Base-by-base conservation (phyloP, 2,113 vertebrate species). In the Anhinga anhinga region DNA sequence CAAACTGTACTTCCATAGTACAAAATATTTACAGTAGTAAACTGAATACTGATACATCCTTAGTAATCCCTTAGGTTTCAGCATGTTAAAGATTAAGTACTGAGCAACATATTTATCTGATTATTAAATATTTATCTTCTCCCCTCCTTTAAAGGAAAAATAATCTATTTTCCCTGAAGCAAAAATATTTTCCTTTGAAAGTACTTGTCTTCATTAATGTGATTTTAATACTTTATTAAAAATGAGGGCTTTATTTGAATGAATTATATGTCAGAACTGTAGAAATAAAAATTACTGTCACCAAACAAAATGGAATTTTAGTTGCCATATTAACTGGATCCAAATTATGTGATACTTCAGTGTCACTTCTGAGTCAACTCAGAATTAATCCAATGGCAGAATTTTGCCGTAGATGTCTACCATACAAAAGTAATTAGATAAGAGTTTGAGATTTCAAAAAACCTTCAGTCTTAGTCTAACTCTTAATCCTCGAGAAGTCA, bases 1-100 rank as follows among this genome's bases (percentile, higher is more conserved):
- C 34, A 79, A 86, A 91, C 9, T 53, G 12, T 36, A 67, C 13
- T 90, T 90, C 17, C 53, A 47, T 3, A 30, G 25, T 66, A 81
- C 73, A 74, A 90, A 93, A 86, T 95, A 87, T 94, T 95, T 93
- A 82, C 78, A 85, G 42, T 73, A 66, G 70, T 76, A 85, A 93
- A 88, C 27, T 26, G 42, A 85, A 73, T 82, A 40, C 29, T 88
- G 71, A 67, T 19, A 47, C 6, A 56, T 22, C 7, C 15, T 49
- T 83, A 16, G 29, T 61, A 91, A 70, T 78, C 72, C 77, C 84
- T 66, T 29, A 66, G 59, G 81, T 86, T 84, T 78, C 63, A 80
- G 38, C 20, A 58, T 29, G 25, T 74, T 93, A 83, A 95, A 91
- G 73, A 94, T 76, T 94, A 94, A 96, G 50, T 32, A 92, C 32